Base-by-base conservation (phyloP, 2,797 vertebrate species). In the Sebastes vulpes region DNA sequence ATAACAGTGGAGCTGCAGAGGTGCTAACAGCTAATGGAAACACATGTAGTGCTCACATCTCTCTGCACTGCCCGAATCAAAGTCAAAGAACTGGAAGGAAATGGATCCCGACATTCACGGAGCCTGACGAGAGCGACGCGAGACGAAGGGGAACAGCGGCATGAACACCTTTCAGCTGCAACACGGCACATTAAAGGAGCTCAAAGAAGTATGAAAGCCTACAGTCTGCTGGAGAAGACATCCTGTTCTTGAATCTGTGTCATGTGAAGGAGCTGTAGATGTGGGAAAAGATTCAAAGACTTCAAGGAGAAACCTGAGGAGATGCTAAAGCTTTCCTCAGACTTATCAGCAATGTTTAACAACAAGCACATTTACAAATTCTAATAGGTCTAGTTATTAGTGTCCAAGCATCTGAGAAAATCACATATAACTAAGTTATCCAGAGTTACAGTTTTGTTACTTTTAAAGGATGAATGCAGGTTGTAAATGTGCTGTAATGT, bases 11-110 rank as follows among this genome's bases (percentile, higher is more conserved):
- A 67, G 57, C 53, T 57, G 75, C 66, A 23, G 64, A 90, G 85
- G 91, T 87, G 94, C 83, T 58, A 92, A 93, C 20, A 54, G 79
- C 73, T 82, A 48, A 87, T 16, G 42, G 68, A 10, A 25, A 46
- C 48, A 61, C 66, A 68, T 16, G 29, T 2, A n/a, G 52, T 10
- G 69, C 42, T 80, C 64, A 57, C 58, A 60, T 18, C 35, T 18
- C 35, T 29, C 35, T 25, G 38, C 20, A 57, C 32, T 16, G 59
- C 9, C 14, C 3, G 52, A 11, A 32, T 38, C 21, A 42, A 65
- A 71, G 58, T 60, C 63, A 78, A 82, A 80, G 29, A 72, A 42
- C 1, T 2, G 25, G 11, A 59, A 65, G 79, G 65, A 76, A 87
- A 85, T 72, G n/a, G 65, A 83, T 26, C 32, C 9, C 18, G 6